Evolutionary conservation across 92 coral and sea anemone genomes (phyloP).

Genomic region (Phenganax marumi): DNA sequence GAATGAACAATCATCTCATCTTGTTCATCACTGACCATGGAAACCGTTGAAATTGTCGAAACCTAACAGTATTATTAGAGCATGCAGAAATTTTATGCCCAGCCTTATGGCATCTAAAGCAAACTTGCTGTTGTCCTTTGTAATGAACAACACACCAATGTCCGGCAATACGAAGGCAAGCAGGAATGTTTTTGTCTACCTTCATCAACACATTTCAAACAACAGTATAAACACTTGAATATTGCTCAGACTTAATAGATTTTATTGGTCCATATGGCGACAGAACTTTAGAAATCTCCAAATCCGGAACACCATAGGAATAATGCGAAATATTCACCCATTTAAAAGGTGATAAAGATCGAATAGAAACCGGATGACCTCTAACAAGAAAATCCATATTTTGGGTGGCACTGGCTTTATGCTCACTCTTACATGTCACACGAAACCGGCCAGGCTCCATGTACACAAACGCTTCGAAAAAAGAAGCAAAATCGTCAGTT

Average conservation of each 20-base stretch:
- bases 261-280: conserved; percentile 10
- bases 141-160: neutral
- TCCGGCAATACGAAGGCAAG: conserved; percentile 34
- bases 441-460: no score
- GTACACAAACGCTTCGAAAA: no score
- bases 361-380: neutral
- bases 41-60: no score
- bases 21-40: no score
- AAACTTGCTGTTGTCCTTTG: no score
- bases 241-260: neutral
- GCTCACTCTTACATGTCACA: no score
- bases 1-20: no score
- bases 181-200: conserved; percentile 20
- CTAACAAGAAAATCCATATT: neutral
- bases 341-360: neutral
- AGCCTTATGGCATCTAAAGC: no score
- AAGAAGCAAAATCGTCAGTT: no score
- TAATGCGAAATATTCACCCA: conserved; percentile 12
- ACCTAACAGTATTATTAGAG: no score
- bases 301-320: conserved; percentile 26
- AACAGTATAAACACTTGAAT: conserved; percentile 18
- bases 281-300: conserved; percentile 12
- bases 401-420: neutral
- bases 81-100: no score
- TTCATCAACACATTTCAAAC: conserved; percentile 21